Conservation (phyloP, 2,113 vertebrate species). For the Lutjanus erythropterus region DNA sequence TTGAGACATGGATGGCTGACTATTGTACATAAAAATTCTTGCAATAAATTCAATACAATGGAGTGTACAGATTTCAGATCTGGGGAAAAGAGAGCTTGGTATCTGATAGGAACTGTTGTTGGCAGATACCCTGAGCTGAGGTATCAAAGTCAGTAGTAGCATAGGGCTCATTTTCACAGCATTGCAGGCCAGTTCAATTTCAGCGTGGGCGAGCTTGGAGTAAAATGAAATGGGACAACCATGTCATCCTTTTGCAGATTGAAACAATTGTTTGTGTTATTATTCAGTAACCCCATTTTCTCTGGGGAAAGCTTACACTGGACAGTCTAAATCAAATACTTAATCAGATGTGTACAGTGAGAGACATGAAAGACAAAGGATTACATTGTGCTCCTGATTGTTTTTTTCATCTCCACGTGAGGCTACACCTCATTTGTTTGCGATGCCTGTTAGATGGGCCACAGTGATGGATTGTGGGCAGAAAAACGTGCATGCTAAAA, state of each 20-base stretch:
- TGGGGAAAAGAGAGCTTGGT: background rate
- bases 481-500: constrained; percentile 32
- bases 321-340: constrained; percentile 18
- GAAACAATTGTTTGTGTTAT: constrained; percentile 35
- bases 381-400: background rate
- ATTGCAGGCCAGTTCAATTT: background rate
- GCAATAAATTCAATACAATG: background rate
- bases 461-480: constrained; percentile 35
- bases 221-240: constrained; percentile 22
- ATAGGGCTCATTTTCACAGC: background rate
- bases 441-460: background rate
- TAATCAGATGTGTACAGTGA: constrained; percentile 45
- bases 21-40: background rate
- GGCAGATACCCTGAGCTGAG: background rate
- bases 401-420: constrained; percentile 11
- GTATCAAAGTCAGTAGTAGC: background rate
- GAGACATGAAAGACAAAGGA: constrained; percentile 16
- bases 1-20: no score
- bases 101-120: no score
- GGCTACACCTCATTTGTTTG: constrained; percentile 16
- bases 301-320: constrained; percentile 4
- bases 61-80: background rate
- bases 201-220: background rate
- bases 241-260: constrained; percentile 6
- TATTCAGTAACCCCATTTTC: constrained; percentile 8